These are phyloP conservation scores for Tiliqua scincoides DNA, from an alignment of 2,113 vertebrate genomes.

Conservation along the genomic window DNA sequence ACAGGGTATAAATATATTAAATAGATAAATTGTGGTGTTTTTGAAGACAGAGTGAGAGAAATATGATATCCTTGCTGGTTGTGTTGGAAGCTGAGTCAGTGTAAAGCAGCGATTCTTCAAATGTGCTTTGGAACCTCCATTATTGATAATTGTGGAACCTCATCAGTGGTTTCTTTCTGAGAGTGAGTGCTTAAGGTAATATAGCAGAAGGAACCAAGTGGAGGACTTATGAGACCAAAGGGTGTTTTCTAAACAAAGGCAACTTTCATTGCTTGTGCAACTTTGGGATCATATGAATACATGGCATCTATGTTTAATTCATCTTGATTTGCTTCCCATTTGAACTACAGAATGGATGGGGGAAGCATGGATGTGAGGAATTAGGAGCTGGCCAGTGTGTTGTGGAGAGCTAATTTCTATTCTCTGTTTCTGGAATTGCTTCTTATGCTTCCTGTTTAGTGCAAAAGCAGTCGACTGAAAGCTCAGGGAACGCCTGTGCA, in stretches of 20 bases:
- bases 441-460: background rate
- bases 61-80: background rate
- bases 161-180: background rate
- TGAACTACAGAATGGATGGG: background rate
- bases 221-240: background rate
- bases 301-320: background rate
- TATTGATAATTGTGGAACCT: background rate
- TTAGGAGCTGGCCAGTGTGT: background rate
- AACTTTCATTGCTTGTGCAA: background rate
- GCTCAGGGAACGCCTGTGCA: background rate
- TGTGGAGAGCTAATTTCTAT: background rate
- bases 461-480: background rate
- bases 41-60: background rate
- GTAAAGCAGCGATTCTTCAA: background rate
- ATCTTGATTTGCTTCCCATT: background rate
- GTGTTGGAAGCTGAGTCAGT: fast-evolving
- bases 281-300: background rate
- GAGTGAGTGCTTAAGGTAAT: background rate
- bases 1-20: no score
- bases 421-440: background rate
- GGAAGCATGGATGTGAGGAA: background rate
- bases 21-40: no score
- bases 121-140: background rate
- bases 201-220: background rate
- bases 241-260: background rate